Percentiles rank a stretch among this genome's conserved stretches.
These are phyloP conservation scores for Rhyacophila brunnea DNA, from an alignment of 1,140 invertebrate genomes.

Conservation along the genomic window DNA sequence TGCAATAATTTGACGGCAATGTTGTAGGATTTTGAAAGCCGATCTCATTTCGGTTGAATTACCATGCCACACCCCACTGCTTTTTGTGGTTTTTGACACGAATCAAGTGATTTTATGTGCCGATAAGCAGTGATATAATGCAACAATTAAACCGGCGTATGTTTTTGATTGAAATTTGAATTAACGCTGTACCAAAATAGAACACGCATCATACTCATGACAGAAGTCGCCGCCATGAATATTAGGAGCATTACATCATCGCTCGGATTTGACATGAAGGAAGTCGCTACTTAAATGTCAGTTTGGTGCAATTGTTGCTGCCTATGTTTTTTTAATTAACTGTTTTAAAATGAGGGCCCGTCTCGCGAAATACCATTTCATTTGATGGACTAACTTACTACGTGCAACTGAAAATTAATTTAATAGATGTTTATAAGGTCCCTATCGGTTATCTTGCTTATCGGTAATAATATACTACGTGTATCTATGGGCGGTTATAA, in stretches of 20 bases:
- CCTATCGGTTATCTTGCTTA: too few species aligned
- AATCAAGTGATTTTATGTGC: too few species aligned
- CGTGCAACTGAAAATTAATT: too few species aligned
- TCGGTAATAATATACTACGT: too few species aligned
- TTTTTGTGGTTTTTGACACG: background rate
- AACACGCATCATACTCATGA: background rate
- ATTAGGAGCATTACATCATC: slow-evolving; percentile 23
- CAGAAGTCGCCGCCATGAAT: slow-evolving; percentile 8
- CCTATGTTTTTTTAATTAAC: too few species aligned
- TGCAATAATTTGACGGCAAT: background rate
- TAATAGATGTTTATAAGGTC: too few species aligned
- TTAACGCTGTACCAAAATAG: background rate
- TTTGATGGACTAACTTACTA: too few species aligned
- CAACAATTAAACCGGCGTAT: background rate
- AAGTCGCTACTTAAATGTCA: slow-evolving; percentile 14
- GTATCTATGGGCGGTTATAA: too few species aligned
- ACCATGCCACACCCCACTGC: slow-evolving; percentile 21
- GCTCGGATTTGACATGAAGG: slow-evolving; percentile 17
- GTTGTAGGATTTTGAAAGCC: background rate
- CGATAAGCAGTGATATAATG: too few species aligned
- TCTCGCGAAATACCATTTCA: too few species aligned
- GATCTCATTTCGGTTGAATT: slow-evolving; percentile 2
- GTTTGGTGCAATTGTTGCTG: background rate
- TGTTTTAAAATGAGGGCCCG: too few species aligned
- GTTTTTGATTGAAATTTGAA: background rate